A percentile compares a stretch with the other conserved stretches of the same genome.
These are phyloP conservation scores for Horisme vitalbata DNA, from an alignment of 2,888 invertebrate species.

Conservation along the genomic window DNA sequence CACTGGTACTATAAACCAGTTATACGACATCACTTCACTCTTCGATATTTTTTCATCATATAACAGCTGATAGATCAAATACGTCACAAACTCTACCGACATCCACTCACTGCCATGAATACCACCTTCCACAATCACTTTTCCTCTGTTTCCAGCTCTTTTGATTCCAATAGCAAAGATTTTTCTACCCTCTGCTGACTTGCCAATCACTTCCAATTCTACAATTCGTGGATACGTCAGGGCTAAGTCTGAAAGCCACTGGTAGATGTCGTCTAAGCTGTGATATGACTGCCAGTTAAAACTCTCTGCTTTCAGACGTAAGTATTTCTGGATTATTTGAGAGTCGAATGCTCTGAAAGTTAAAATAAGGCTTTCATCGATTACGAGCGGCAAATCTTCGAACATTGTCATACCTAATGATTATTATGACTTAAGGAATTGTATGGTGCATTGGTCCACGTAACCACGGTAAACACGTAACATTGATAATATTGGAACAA, in stretches of 20 bases:
- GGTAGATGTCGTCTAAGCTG: slow-evolving; percentile 81
- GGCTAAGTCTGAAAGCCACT: slow-evolving; percentile 79
- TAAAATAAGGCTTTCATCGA: no score
- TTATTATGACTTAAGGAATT: no score
- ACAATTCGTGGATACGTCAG: slow-evolving; percentile 61
- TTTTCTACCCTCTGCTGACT: slow-evolving; percentile 66
- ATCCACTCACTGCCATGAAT: slow-evolving; percentile 91
- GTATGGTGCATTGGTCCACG: no score
- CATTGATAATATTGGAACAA: no score
- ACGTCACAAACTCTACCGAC: slow-evolving; percentile 83
- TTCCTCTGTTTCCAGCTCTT: slow-evolving; percentile 48
- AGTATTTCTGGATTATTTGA: slow-evolving; percentile 45
- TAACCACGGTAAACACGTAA: no score
- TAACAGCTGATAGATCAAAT: slow-evolving; percentile 80
- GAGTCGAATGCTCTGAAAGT: slow-evolving; percentile 57
- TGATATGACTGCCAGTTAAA: slow-evolving; percentile 82
- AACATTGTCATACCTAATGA: no score
- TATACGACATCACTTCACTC: slow-evolving; percentile 67
- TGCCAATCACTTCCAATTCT: slow-evolving; percentile 59
- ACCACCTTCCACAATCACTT: slow-evolving; percentile 82
- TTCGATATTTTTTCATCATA: slow-evolving; percentile 56
- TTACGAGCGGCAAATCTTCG: no score
- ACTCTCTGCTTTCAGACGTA: slow-evolving; percentile 37
- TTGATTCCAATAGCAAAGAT: slow-evolving; percentile 54
- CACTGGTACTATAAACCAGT: slow-evolving; percentile 88